Conservation (phyloP, 2,797 vertebrate species). For the Benthosema pterotum region DNA sequence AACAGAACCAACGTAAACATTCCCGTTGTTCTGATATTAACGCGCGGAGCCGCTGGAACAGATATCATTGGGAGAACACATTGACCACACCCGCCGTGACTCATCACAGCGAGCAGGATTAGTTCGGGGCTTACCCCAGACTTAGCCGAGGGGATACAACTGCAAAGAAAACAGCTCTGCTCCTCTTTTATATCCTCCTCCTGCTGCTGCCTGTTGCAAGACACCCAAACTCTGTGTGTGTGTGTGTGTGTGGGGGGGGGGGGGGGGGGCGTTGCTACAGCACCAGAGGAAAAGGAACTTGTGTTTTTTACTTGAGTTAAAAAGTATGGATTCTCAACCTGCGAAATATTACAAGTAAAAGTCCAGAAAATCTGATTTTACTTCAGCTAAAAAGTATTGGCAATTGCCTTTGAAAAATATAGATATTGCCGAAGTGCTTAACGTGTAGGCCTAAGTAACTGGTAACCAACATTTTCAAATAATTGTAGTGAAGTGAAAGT, state of each 20-base stretch:
- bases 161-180: constrained; percentile 74
- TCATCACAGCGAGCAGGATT: constrained; percentile 73
- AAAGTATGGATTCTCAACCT: no score
- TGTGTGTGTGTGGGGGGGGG: constrained; percentile 26
- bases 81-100: constrained; percentile 78
- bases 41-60: constrained; percentile 65
- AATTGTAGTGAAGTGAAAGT: no score
- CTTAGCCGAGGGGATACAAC: constrained; percentile 74
- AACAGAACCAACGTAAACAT: constrained; percentile 67
- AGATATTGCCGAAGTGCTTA: no score
- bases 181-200: constrained; percentile 67
- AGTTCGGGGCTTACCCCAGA: constrained; percentile 69
- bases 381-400: no score
- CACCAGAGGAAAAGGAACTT: no score
- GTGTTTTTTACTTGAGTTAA: no score
- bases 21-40: constrained; percentile 45
- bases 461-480: no score
- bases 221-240: constrained; percentile 46
- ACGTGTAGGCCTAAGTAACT: no score
- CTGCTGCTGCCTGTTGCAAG: constrained; percentile 72
- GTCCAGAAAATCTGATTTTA: no score
- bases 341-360: no score
- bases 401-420: no score
- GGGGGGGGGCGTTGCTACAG: no score
- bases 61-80: constrained; percentile 76